These are phyloP conservation scores for Euplagia quadripunctaria DNA, from an alignment of 2,888 invertebrate species.

Conservation along the genomic window DNA sequence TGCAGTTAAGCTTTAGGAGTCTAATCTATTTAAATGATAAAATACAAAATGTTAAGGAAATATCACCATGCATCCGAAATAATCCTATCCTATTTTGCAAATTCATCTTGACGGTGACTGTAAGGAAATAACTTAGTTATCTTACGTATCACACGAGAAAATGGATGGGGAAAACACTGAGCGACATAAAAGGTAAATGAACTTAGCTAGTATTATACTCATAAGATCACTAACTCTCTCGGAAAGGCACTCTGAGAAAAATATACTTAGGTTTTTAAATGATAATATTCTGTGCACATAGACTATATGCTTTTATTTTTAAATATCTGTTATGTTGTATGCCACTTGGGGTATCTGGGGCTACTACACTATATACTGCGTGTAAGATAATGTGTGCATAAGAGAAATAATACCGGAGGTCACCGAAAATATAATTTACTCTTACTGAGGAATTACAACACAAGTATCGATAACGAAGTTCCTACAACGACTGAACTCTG, in stretches of 20 bases:
- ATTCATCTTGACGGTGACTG: slow-evolving; percentile 47
- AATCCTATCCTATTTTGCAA: slow-evolving; percentile 42
- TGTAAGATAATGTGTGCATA: too few species aligned
- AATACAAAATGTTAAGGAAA: slow-evolving; percentile 21
- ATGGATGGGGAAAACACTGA: slow-evolving; percentile 50
- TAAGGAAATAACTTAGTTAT: slow-evolving; percentile 61
- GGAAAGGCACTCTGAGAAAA: slow-evolving; percentile 45
- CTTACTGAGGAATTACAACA: too few species aligned
- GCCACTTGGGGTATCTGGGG: too few species aligned
- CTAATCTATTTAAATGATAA: too few species aligned
- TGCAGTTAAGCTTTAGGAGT: too few species aligned
- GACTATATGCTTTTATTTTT: too few species aligned
- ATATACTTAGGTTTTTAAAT: neutral
- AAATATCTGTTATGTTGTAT: too few species aligned
- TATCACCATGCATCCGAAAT: slow-evolving; percentile 47
- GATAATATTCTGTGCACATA: neutral
- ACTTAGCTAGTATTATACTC: slow-evolving; percentile 50
- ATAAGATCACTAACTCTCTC: slow-evolving; percentile 58
- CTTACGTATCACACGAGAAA: slow-evolving; percentile 55
- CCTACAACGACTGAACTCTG: too few species aligned
- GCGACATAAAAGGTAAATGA: slow-evolving; percentile 57
- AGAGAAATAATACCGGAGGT: too few species aligned
- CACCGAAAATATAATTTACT: too few species aligned
- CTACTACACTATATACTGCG: too few species aligned
- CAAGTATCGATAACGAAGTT: too few species aligned